These are phyloP conservation scores for Scarus forsteni DNA, from an alignment of 2,797 vertebrate genomes.

Conservation along the genomic window DNA sequence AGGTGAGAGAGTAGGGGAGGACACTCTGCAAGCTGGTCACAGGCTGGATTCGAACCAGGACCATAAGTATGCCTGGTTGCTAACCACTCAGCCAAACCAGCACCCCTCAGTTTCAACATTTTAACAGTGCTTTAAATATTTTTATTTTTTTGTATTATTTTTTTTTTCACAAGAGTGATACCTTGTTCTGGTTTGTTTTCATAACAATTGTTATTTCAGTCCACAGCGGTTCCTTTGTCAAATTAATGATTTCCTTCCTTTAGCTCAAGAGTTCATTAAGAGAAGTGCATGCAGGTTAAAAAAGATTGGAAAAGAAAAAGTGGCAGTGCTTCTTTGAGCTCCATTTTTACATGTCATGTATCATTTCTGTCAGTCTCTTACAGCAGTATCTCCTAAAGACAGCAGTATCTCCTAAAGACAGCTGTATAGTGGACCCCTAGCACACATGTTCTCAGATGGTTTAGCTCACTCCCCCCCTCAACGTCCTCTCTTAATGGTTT, in stretches of 20 bases:
- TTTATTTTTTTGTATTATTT: slow-evolving; percentile 38
- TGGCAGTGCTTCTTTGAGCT: slow-evolving; percentile 22
- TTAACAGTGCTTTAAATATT: slow-evolving; percentile 35
- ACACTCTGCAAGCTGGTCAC: no score
- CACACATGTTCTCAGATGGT: slow-evolving; percentile 55
- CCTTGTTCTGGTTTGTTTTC: slow-evolving; percentile 28
- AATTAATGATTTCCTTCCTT: slow-evolving; percentile 70
- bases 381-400: slow-evolving; percentile 45
- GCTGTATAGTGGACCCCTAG: slow-evolving; percentile 48
- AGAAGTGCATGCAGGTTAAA: slow-evolving; percentile 18
- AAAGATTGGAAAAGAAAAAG: slow-evolving; percentile 18
- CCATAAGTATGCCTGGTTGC: no score
- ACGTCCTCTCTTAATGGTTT: slow-evolving; percentile 72
- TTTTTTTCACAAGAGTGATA: slow-evolving; percentile 12
- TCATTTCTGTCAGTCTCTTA: slow-evolving; percentile 32
- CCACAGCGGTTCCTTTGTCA: slow-evolving; percentile 60
- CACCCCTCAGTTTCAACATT: neutral
- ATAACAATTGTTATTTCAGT: slow-evolving; percentile 52
- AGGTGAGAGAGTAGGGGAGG: no score
- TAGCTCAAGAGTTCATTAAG: slow-evolving; percentile 36
- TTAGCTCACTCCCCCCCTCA: slow-evolving; percentile 33
- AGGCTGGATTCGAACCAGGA: no score
- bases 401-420: slow-evolving; percentile 55
- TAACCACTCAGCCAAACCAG: no score
- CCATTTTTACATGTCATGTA: slow-evolving; percentile 8